Percentiles rank a stretch among this genome's conserved stretches.
Evolutionary conservation across 2,797 vertebrate species (phyloP).

Genomic region (Menidia menidia): DNA sequence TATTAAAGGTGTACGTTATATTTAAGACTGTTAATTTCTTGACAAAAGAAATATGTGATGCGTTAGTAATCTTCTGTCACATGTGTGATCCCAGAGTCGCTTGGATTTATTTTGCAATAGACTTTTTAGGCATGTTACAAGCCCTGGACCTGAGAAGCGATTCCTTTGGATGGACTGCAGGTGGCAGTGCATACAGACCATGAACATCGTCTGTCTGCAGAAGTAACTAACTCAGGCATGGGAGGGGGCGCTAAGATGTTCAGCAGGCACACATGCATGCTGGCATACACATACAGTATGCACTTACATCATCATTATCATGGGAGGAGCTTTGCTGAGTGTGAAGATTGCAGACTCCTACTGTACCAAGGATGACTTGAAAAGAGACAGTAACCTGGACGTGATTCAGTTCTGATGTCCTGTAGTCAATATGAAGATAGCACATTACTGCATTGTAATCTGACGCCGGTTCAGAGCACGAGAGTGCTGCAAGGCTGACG

Average conservation of each 20-base stretch:
- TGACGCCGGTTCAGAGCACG: constrained; percentile 45
- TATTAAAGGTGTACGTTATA: background rate
- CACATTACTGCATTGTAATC: constrained; percentile 32
- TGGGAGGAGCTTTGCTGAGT: constrained; percentile 73
- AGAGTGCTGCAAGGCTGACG: constrained; percentile 40
- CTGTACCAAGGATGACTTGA: constrained; percentile 69
- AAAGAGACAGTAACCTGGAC: constrained; percentile 48
- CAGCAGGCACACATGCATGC: constrained; percentile 41
- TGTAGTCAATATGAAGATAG: constrained; percentile 43
- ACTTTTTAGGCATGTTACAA: constrained; percentile 29
- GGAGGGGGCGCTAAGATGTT: constrained; percentile 49
- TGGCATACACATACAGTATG: constrained; percentile 52
- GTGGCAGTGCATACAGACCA: constrained; percentile 65
- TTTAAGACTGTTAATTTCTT: background rate
- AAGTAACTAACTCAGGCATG: constrained; percentile 54
- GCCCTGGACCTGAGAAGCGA: constrained; percentile 39
- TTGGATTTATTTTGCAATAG: constrained; percentile 14
- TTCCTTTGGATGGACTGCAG: constrained; percentile 61
- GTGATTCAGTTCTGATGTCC: constrained; percentile 24
- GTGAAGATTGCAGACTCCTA: constrained; percentile 70
- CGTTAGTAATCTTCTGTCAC: background rate
- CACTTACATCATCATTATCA: constrained; percentile 68
- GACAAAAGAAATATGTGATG: background rate
- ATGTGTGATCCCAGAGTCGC: constrained; percentile 5
- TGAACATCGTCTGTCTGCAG: constrained; percentile 62